Evolutionary conservation across 1,140 invertebrate species (phyloP).

Genomic region (Pseudomyrmex pallidus): DNA sequence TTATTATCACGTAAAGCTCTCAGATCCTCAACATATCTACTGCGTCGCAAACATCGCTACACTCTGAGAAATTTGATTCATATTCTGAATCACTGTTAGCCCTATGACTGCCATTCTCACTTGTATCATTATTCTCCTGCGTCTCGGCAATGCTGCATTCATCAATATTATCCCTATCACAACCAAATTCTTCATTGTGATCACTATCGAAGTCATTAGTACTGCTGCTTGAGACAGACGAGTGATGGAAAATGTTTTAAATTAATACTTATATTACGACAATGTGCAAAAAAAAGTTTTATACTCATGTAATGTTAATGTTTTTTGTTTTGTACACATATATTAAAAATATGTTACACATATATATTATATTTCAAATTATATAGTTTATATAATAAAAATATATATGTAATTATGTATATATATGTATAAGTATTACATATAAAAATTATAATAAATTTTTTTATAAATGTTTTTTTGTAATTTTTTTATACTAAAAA

Average conservation of each 20-base stretch:
- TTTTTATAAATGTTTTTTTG: not conserved
- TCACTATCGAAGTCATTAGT: not conserved
- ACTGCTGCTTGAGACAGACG: not conserved
- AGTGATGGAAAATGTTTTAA: too few species aligned
- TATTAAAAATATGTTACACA: not conserved
- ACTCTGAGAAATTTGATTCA: not conserved
- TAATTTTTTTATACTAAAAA: not conserved
- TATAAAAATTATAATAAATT: not conserved
- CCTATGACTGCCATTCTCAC: too few species aligned
- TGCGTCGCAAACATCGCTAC: not conserved
- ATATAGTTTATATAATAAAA: not conserved
- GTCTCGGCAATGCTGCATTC: not conserved
- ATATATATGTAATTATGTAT: not conserved
- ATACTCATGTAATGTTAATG: not conserved
- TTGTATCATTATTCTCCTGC: not conserved
- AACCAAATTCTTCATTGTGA: not conserved
- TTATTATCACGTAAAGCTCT: conserved; percentile 3
- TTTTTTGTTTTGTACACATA: not conserved
- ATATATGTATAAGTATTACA: not conserved
- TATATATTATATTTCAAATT: not conserved
- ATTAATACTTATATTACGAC: too few species aligned
- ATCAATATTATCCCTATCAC: not conserved
- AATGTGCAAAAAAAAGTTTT: too few species aligned
- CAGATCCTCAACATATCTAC: not conserved
- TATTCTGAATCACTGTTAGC: not conserved